phyloP scores from a whole-genome alignment of 2,888 invertebrate species.

The Acheta domesticus region DNA sequence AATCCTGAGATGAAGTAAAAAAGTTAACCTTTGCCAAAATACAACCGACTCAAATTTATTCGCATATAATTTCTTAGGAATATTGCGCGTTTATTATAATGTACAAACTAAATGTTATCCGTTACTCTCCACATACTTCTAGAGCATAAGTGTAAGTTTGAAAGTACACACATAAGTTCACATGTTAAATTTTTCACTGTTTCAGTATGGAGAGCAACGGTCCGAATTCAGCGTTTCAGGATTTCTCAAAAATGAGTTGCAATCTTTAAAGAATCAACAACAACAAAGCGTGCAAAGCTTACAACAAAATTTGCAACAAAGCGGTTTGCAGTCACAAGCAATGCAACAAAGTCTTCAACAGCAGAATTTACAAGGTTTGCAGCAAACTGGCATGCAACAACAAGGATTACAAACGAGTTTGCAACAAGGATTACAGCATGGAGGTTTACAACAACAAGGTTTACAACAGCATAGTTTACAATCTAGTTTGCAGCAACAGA shows the following conservation, averaged over 20 bases:
- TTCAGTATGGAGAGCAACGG: slow-evolving; percentile 32
- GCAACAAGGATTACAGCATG: not conserved
- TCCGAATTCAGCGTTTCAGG: slow-evolving; percentile 31
- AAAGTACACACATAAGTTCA: not conserved
- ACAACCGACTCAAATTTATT: too few species aligned
- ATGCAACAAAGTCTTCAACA: slow-evolving; percentile 25
- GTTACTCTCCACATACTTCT: not conserved
- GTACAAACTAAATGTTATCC: too few species aligned
- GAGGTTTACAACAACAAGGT: slow-evolving; percentile 19
- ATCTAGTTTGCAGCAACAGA: not conserved
- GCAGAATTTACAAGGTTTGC: not conserved
- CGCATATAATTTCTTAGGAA: too few species aligned
- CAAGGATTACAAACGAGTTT: not conserved
- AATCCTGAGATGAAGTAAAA: too few species aligned
- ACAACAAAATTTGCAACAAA: slow-evolving; percentile 24
- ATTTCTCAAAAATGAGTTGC: slow-evolving; percentile 31
- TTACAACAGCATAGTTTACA: slow-evolving; percentile 11
- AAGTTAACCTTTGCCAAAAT: too few species aligned
- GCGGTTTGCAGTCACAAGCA: slow-evolving; percentile 19
- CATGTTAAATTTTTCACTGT: not conserved
- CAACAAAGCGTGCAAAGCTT: slow-evolving; percentile 22
- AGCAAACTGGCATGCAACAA: not conserved
- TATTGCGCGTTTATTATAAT: too few species aligned
- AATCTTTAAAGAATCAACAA: slow-evolving; percentile 24
- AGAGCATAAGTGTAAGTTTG: too few species aligned